Evolutionary conservation across 1,140 invertebrate genomes (phyloP).

Genomic region (Heliconius hermathena): DNA sequence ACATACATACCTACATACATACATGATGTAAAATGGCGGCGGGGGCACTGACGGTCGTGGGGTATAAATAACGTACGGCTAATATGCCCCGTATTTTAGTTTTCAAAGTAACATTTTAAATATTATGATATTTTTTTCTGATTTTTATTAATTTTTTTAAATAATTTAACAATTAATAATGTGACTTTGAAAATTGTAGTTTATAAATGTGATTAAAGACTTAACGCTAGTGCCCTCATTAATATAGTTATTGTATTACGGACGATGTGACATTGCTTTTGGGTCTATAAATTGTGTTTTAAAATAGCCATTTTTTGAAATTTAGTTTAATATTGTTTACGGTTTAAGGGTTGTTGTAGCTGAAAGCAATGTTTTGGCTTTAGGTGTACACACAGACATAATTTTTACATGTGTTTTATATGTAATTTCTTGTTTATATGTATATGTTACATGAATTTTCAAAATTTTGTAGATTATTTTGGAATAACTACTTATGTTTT

Average conservation of each 20-base stretch:
- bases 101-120: slow-evolving; percentile 5
- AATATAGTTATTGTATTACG: not conserved
- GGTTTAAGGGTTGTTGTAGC: not conserved
- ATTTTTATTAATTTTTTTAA: not conserved
- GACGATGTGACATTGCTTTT: not conserved
- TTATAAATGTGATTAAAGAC: slow-evolving; percentile 9
- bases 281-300: not conserved
- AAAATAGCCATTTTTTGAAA: not conserved
- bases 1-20: slow-evolving; percentile 45
- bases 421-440: not conserved
- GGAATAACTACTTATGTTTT: not conserved
- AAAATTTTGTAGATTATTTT: not conserved
- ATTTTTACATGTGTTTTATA: not conserved
- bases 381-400: not conserved
- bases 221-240: slow-evolving; percentile 1
- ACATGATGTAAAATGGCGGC: slow-evolving; percentile 35
- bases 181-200: slow-evolving; percentile 2
- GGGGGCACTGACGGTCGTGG: slow-evolving; percentile 17
- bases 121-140: not conserved
- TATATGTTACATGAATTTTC: not conserved
- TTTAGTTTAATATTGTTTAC: slow-evolving; percentile 8
- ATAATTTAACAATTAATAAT: not conserved
- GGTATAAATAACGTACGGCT: not conserved
- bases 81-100: not conserved
- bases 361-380: not conserved